Evolutionary conservation across 2,113 vertebrate genomes (phyloP), one percentile per base, ranked within the genome.

Genomic region (Puntigrus tetrazona): DNA sequence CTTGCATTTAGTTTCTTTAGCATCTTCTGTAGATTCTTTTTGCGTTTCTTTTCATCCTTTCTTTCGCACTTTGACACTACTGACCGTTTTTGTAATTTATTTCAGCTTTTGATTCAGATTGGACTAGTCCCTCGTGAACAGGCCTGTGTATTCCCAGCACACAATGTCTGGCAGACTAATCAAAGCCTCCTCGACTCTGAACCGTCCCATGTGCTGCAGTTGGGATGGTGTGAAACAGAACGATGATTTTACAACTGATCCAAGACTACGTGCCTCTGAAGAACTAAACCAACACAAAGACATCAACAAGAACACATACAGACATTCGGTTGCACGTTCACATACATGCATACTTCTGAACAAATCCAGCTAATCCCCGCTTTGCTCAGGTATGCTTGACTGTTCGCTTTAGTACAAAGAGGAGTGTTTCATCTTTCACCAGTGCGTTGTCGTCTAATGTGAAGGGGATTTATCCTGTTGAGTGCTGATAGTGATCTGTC

Each of bases 171-270:
- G 82, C 34, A 9, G 5, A 1, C 4, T 2, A 59, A 86, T 86
- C 72, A 86, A 86, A 82, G 69, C 9, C 0, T 52, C n/a, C 16
- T n/a, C 8, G 2, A 7, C 13, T 7, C 36, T 84, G 43, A 80
- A 74, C 70, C 70, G 38, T 82, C 73, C 78, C 82, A 84, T 76
- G 82, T 81, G 86, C 75, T 43, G 9, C 59, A 34, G 55, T 7
- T 22, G 31, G 20, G 31, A 27, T 67, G 25, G 34, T 55, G 59
- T 69, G 22, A 57, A 78, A 70, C 63, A 70, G 8, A 69, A 38
- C 29, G 25, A 84, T 31, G 65, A 57, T 57, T 41, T 65, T 31
- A 36, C 61, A 38, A 55, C 14, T 84, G 59, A 27, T 43, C 82
- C 57, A 55, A 67, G 52, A 72, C 55, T 16, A 77, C 45, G 72